phyloP scores from a whole-genome alignment of 1,140 invertebrate genomes.

The Trichonephila clavata region DNA sequence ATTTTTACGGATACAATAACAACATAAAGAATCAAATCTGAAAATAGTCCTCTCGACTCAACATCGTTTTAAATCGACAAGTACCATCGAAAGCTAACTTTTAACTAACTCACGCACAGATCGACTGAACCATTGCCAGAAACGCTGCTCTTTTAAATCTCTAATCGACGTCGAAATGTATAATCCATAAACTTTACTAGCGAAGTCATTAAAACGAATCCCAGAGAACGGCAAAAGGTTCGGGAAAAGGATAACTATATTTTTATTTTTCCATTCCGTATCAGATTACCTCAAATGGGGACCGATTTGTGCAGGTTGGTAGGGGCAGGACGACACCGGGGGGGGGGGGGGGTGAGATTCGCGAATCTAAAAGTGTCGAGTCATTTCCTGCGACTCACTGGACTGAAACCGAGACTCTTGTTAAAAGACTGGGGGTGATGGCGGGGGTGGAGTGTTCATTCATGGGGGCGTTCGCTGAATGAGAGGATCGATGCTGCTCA shows the following conservation, averaged over 20 bases:
- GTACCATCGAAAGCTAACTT: no score
- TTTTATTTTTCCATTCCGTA: neutral
- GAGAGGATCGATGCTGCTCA: constrained; percentile 51
- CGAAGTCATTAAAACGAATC: neutral
- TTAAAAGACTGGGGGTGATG: neutral
- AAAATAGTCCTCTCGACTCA: no score
- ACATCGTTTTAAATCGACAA: no score
- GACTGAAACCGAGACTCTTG: constrained; percentile 35
- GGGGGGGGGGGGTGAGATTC: neutral
- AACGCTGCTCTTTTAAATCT: neutral
- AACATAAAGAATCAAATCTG: no score
- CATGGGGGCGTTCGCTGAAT: constrained; percentile 50
- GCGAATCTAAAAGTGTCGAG: constrained; percentile 24
- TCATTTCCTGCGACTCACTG: constrained; percentile 29
- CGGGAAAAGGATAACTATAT: neutral
- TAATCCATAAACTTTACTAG: neutral
- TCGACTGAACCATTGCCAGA: neutral
- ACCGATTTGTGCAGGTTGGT: neutral
- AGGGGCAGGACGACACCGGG: neutral
- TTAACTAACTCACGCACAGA: neutral
- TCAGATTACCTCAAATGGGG: constrained; percentile 22
- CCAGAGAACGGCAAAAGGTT: neutral
- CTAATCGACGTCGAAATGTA: neutral
- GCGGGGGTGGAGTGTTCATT: constrained; percentile 7
- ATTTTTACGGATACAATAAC: no score